Conservation (phyloP, 2,797 vertebrate species). For the Myotis daubentonii region DNA sequence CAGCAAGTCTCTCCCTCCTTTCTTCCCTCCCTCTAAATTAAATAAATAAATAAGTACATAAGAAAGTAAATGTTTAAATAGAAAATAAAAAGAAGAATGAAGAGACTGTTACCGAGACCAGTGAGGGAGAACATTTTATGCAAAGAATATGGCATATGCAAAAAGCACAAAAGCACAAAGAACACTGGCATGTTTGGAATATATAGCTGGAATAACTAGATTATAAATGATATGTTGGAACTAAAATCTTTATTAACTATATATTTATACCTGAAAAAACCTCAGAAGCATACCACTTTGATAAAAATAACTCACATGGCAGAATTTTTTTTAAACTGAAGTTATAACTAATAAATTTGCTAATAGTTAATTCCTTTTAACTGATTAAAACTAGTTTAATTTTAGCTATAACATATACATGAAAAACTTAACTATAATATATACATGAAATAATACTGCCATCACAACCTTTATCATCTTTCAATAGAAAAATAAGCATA, state of each 20-base stretch:
- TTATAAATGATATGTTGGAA: neutral
- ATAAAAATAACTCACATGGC: neutral
- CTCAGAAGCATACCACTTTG: neutral
- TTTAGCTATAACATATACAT: neutral
- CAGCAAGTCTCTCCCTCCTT: too few species aligned
- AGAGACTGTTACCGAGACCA: constrained; percentile 5
- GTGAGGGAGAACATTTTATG: neutral
- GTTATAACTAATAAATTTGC: neutral
- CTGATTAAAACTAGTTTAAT: neutral
- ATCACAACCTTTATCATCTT: neutral
- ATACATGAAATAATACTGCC: neutral
- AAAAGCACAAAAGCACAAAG: neutral
- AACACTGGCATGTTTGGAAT: neutral
- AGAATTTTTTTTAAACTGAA: neutral
- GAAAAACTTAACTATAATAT: too few species aligned
- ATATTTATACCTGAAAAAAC: neutral
- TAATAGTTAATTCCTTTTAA: neutral
- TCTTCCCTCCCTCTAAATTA: too few species aligned
- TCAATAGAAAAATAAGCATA: neutral
- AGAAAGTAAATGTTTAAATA: too few species aligned
- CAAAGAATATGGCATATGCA: neutral
- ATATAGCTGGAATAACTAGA: neutral
- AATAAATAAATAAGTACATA: too few species aligned
- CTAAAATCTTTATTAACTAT: neutral
- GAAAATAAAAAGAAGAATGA: neutral